phyloP scores from a whole-genome alignment of 2,113 vertebrate species.

The Bos indicus region DNA sequence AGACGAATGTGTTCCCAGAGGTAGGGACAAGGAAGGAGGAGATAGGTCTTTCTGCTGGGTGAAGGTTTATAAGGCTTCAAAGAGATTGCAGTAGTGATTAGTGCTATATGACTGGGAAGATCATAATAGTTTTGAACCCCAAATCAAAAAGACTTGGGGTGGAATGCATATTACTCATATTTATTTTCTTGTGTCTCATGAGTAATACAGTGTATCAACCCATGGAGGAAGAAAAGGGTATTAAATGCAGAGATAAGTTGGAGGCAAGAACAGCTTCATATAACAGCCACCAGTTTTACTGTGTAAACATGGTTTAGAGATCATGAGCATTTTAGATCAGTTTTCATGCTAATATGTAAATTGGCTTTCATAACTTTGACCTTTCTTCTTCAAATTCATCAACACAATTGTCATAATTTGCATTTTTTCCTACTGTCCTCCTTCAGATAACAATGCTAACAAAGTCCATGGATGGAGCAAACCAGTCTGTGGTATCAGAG shows the following conservation, averaged over 20 bases:
- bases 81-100: background rate
- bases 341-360: background rate
- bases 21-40: background rate
- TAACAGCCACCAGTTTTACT: background rate
- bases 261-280: background rate
- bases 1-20: background rate
- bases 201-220: background rate
- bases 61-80: background rate
- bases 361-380: background rate
- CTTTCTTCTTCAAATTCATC: background rate
- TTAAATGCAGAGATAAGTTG: background rate
- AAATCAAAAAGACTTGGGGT: background rate
- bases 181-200: background rate
- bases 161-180: background rate
- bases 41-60: background rate
- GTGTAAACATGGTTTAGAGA: background rate
- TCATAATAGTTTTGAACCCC: background rate
- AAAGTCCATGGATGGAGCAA: conserved; percentile 17
- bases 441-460: background rate
- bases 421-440: background rate
- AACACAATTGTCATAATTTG: background rate
- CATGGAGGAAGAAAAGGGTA: background rate
- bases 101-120: background rate
- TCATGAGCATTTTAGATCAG: background rate
- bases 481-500: background rate